These are phyloP conservation scores for Hofmannophila pseudospretella DNA, from an alignment of 2,888 invertebrate species.

Conservation along the genomic window DNA sequence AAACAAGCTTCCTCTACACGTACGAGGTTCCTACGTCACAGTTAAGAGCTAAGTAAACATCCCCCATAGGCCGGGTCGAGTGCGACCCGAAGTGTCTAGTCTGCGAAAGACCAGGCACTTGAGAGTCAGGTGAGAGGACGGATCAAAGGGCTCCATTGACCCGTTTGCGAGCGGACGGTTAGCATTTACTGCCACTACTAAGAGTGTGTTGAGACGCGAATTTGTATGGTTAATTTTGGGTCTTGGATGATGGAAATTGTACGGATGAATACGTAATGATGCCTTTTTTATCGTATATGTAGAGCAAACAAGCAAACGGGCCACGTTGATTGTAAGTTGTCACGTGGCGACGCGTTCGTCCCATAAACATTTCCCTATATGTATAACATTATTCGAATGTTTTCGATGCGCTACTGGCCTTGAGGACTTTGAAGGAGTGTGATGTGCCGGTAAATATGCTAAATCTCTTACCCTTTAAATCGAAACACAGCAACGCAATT, in stretches of 20 bases:
- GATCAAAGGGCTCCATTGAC: slow-evolving; percentile 73
- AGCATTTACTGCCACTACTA: slow-evolving; percentile 39
- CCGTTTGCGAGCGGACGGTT: slow-evolving; percentile 51
- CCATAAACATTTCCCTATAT: no score
- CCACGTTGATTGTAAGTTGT: no score
- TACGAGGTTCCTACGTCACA: not conserved
- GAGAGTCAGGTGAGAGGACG: slow-evolving; percentile 58
- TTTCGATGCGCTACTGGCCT: no score
- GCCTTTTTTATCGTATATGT: no score
- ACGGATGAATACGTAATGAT: not conserved
- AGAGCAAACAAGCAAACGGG: no score
- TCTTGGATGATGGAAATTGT: not conserved
- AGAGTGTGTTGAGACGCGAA: slow-evolving; percentile 8
- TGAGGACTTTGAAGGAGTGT: no score
- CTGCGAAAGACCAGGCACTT: slow-evolving; percentile 60
- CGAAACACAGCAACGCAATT: no score
- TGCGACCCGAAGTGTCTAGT: slow-evolving; percentile 51
- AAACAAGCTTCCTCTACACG: not conserved
- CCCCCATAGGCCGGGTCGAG: slow-evolving; percentile 39
- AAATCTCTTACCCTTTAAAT: no score
- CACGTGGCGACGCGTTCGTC: no score
- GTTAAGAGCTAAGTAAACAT: slow-evolving; percentile 44
- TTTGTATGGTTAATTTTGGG: slow-evolving; percentile 4
- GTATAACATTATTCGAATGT: no score
- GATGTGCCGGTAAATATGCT: no score